phyloP scores from a whole-genome alignment of 2,888 invertebrate species.

The Spodoptera picta region DNA sequence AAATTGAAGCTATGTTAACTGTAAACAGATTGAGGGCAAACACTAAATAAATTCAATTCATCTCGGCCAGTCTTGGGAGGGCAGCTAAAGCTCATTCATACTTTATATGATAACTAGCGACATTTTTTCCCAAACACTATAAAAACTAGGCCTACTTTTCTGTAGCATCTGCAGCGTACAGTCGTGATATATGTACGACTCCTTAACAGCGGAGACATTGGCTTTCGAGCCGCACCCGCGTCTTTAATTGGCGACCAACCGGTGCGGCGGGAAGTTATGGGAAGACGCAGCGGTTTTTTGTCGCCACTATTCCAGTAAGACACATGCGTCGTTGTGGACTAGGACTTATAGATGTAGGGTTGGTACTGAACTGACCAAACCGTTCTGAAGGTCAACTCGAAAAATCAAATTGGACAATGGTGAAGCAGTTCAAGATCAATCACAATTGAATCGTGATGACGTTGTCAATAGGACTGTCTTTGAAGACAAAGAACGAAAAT shows the following conservation, averaged over 20 bases:
- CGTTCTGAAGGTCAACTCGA: neutral
- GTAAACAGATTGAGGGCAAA: too few relatives aligned
- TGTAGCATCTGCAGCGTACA: slow-evolving; percentile 19
- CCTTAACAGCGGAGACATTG: slow-evolving; percentile 47
- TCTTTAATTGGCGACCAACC: slow-evolving; percentile 60
- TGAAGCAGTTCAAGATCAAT: neutral
- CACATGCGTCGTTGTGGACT: slow-evolving; percentile 45
- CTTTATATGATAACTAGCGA: slow-evolving; percentile 39
- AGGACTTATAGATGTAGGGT: slow-evolving; percentile 45
- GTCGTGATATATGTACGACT: slow-evolving; percentile 35
- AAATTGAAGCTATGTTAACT: too few relatives aligned
- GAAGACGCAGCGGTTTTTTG: slow-evolving; percentile 67
- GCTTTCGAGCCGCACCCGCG: slow-evolving; percentile 62
- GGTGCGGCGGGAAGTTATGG: slow-evolving; percentile 64
- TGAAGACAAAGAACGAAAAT: too few relatives aligned
- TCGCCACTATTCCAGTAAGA: slow-evolving; percentile 51
- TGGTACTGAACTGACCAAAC: neutral
- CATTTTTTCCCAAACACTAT: slow-evolving; percentile 19
- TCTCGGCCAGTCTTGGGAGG: slow-evolving; percentile 9
- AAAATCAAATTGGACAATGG: too few relatives aligned
- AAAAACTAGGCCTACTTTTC: slow-evolving; percentile 36
- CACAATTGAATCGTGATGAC: too few relatives aligned
- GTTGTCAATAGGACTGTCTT: too few relatives aligned
- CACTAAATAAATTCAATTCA: neutral
- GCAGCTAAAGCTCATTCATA: slow-evolving; percentile 29